phyloP scores from a whole-genome alignment of 1,140 invertebrate species.

The Bombus cullumanus region DNA sequence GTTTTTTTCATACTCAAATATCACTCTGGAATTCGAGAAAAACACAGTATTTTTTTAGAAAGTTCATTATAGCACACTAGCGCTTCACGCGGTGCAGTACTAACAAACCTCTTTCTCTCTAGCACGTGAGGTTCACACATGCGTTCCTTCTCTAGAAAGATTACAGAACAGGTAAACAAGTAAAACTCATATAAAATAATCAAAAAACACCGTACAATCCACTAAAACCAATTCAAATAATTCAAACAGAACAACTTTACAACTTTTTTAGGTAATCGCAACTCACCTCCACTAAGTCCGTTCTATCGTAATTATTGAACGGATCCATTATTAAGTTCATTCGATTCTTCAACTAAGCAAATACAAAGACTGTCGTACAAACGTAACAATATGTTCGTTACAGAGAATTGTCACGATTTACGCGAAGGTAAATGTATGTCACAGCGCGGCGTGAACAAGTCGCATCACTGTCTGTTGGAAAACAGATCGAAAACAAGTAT shows the following conservation, averaged over 20 bases:
- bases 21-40: not conserved
- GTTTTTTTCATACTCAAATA: not conserved
- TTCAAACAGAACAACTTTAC: not conserved
- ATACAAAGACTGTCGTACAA: not conserved
- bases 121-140: not conserved
- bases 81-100: no score
- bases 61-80: not conserved
- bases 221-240: not conserved
- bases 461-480: not conserved
- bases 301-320: conserved; percentile 65
- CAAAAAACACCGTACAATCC: no score
- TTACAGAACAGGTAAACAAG: not conserved
- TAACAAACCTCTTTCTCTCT: not conserved
- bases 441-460: not conserved
- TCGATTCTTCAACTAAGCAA: not conserved
- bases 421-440: not conserved
- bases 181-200: not conserved
- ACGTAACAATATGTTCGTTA: not conserved
- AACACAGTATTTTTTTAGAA: not conserved
- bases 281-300: conserved; percentile 71
- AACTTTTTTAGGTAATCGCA: not conserved
- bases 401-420: not conserved
- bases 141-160: not conserved
- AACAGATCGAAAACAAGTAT: not conserved
- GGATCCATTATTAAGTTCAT: conserved; percentile 60